Percentiles rank a stretch among this genome's conserved stretches.
Conservation (phyloP, 2,797 vertebrate genomes). For the Xiphorhynchus erythropygius region DNA sequence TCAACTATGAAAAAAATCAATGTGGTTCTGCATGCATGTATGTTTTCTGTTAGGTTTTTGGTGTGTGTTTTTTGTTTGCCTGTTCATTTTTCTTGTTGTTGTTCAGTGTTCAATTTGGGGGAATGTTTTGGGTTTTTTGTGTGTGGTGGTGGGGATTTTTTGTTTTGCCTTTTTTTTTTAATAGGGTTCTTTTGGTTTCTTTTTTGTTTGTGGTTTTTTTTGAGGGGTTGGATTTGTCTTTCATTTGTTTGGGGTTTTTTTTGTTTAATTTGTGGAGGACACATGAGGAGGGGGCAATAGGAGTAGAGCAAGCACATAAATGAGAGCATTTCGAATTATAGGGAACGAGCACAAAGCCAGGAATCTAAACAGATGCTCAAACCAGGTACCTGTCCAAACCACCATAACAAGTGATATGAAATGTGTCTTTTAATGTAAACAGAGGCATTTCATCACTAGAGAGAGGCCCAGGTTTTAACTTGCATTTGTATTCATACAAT, state of each 20-base stretch:
- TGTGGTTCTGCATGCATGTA: background rate
- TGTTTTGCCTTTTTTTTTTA: no score
- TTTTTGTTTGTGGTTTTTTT: no score
- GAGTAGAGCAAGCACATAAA: background rate
- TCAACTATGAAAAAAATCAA: background rate
- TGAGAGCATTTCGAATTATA: background rate
- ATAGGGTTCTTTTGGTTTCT: background rate
- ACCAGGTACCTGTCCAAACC: background rate
- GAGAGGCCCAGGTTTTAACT: background rate
- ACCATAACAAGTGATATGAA: background rate
- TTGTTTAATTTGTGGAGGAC: background rate
- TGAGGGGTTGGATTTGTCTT: background rate
- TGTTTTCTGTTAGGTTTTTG: background rate
- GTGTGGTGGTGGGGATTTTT: background rate
- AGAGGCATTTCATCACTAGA: background rate
- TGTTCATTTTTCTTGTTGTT: background rate
- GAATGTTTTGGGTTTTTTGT: accelerated
- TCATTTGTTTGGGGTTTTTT: background rate
- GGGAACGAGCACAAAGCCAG: background rate
- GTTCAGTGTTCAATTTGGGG: background rate
- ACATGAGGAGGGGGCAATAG: background rate
- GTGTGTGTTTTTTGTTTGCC: background rate
- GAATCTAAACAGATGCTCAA: background rate
- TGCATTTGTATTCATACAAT: background rate
- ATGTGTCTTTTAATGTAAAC: background rate